Evolutionary conservation across 2,113 vertebrate species (phyloP).

Genomic region (Ceyx cyanopectus): DNA sequence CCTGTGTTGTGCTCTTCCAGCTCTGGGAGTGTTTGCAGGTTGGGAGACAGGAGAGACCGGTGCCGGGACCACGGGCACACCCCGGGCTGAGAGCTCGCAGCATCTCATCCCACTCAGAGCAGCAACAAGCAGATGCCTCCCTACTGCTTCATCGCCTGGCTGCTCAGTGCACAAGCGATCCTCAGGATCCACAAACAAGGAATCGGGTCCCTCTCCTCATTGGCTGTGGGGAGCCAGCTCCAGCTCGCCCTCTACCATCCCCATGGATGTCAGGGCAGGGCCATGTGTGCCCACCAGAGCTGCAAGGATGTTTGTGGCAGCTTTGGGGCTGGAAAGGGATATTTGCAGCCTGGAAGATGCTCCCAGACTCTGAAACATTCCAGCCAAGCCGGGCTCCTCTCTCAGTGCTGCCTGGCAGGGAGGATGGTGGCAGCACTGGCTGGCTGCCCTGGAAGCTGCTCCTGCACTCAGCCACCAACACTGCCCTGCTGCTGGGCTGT

Average conservation of each 20-base stretch:
- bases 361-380: not conserved
- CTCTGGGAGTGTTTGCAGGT: rapidly evolving
- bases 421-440: not conserved
- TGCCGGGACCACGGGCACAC: not conserved
- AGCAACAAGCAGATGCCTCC: not conserved
- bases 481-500: not conserved
- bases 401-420: rapidly evolving
- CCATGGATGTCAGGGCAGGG: not conserved
- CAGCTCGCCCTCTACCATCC: not conserved
- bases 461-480: rapidly evolving
- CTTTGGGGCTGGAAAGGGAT: not conserved
- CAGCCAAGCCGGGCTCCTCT: not conserved
- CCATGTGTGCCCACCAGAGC: rapidly evolving
- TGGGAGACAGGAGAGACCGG: rapidly evolving
- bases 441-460: not conserved
- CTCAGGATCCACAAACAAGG: rapidly evolving
- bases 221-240: not conserved
- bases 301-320: not conserved
- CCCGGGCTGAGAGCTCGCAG: rapidly evolving
- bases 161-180: rapidly evolving
- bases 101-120: rapidly evolving
- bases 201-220: not conserved
- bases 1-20: not conserved
- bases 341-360: not conserved
- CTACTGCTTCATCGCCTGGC: not conserved